Conservation (phyloP, 2,113 vertebrate species). For the Verasper variegatus region DNA sequence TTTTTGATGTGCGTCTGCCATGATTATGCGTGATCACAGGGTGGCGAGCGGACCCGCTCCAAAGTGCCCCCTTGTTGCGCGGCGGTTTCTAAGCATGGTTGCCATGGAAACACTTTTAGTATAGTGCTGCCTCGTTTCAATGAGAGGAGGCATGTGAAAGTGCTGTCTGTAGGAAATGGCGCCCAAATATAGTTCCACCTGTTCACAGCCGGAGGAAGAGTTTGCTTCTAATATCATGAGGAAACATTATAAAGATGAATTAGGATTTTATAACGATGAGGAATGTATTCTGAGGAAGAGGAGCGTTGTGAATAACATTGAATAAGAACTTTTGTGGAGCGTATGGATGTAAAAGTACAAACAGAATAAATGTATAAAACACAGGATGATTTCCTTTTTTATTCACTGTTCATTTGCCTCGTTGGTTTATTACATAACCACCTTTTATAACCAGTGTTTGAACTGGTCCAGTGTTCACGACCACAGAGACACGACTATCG, state of each 20-base stretch:
- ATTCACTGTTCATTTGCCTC: too few relatives aligned
- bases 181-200: not conserved
- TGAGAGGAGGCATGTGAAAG: slow-evolving; percentile 20
- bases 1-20: slow-evolving; percentile 15
- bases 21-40: slow-evolving; percentile 52
- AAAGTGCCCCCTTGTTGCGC: slow-evolving; percentile 14
- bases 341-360: too few relatives aligned
- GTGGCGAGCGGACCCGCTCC: slow-evolving; percentile 8
- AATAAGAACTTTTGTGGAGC: not conserved
- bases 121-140: slow-evolving; percentile 39
- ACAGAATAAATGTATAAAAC: too few relatives aligned
- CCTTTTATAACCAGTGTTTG: too few relatives aligned
- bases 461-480: too few relatives aligned
- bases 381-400: too few relatives aligned
- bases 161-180: slow-evolving; percentile 24
- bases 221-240: not conserved
- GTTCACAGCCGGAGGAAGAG: not conserved
- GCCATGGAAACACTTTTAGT: slow-evolving; percentile 60
- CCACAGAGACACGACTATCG: too few relatives aligned
- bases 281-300: not conserved
- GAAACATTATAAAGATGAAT: not conserved
- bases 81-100: slow-evolving; percentile 36
- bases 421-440: too few relatives aligned
- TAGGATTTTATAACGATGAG: too few relatives aligned
- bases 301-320: not conserved